Conservation (phyloP, 2,113 vertebrate genomes). For the Centrocercus urophasianus region DNA sequence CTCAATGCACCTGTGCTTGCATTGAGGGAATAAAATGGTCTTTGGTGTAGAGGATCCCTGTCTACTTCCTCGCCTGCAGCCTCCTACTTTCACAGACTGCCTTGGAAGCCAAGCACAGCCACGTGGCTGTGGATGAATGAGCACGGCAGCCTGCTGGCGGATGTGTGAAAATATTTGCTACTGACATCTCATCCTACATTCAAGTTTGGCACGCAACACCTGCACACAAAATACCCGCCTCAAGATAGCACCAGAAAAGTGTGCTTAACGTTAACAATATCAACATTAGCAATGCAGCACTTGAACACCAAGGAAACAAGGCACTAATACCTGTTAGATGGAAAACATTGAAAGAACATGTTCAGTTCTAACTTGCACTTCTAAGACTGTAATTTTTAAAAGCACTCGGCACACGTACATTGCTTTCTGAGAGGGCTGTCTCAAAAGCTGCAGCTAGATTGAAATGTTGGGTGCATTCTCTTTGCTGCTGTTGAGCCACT, state of each 20-base stretch:
- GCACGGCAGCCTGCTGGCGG: not conserved
- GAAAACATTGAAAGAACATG: not conserved
- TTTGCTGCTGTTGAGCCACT: not conserved
- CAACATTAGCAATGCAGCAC: not conserved
- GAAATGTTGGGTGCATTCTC: not conserved
- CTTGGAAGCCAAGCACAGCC: not conserved
- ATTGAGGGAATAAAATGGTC: not conserved
- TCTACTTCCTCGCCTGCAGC: not conserved
- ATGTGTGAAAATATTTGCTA: accelerated
- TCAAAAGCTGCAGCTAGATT: not conserved
- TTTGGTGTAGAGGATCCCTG: not conserved
- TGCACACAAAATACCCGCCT: not conserved
- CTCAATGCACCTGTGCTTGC: not conserved
- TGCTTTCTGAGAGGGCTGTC: not conserved
- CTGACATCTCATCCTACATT: accelerated
- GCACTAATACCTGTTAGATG: not conserved
- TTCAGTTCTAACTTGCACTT: not conserved
- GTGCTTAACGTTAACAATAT: not conserved
- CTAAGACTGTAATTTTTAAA: not conserved
- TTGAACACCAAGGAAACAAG: not conserved
- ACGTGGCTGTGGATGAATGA: accelerated
- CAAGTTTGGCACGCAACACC: accelerated
- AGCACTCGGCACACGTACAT: not conserved
- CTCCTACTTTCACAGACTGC: not conserved
- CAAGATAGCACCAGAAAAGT: not conserved